Percentiles rank a stretch among this genome's conserved stretches.
Evolutionary conservation across 2,113 vertebrate species (phyloP).

Genomic region (Podocnemis expansa): DNA sequence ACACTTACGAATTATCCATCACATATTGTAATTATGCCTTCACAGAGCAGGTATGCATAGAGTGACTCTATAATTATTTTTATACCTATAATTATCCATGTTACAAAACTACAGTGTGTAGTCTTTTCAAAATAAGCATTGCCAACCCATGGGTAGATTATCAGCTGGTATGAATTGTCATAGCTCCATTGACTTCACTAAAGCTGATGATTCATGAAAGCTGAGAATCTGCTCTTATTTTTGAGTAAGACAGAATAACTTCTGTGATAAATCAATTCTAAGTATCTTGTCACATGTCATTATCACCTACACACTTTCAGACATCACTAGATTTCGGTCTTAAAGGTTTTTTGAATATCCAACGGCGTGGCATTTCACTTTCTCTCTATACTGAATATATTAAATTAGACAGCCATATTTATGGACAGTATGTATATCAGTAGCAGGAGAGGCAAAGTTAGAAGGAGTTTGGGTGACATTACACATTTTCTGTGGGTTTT

Average conservation of each 20-base stretch:
- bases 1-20: not conserved
- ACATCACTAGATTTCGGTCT: conserved; percentile 23
- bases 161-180: conserved; percentile 34
- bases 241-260: not conserved
- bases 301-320: conserved; percentile 35
- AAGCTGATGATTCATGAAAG: conserved; percentile 36
- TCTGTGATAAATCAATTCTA: conserved; percentile 15
- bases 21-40: not conserved
- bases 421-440: not conserved
- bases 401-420: not conserved
- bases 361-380: not conserved
- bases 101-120: not conserved
- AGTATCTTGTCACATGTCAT: conserved; percentile 1
- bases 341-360: conserved; percentile 24
- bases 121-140: not conserved
- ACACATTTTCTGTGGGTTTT: rapidly evolving
- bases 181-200: conserved; percentile 35
- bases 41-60: not conserved
- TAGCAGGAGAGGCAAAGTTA: not conserved
- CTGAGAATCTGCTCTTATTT: not conserved
- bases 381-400: not conserved
- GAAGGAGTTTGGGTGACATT: not conserved
- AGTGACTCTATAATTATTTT: not conserved
- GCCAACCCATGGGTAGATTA: conserved; percentile 17
- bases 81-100: not conserved